Base-by-base conservation (phyloP, 2,113 vertebrate species). In the Antigone vipio region DNA sequence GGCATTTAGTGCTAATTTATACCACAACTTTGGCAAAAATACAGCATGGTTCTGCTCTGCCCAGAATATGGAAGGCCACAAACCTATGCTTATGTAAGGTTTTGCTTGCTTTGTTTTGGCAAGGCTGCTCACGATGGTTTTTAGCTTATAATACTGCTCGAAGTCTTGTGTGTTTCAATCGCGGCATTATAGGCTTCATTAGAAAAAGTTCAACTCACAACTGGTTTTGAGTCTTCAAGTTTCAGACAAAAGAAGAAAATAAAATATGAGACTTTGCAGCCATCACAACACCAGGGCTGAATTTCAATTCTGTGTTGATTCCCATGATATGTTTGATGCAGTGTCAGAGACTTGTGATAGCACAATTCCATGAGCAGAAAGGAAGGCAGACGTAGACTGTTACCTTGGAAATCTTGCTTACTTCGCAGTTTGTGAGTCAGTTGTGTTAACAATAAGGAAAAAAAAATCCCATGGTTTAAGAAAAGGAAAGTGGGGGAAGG, bases 61-160 rank as follows among this genome's bases (percentile, higher is more conserved):
- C 71, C 49, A 11, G 90, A 59, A 8, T 11, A n/a, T 7, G 71
- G 68, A 44, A 24, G 86, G 52, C 56, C 56, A 55, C 64, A 84
- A 38, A 56, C 14, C 30, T 66, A 3, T 18, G 45, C 83, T 83
- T 68, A 50, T 55, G 10, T 44, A 62, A 81, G 83, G 64, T n/a
- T 74, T 71, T 60, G 20, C 32, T 85, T 42, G 42, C 82, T 84
- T 73, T 4, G 0, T 40, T 67, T 63, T 79, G 64, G 52, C 58
- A 38, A 12, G 40, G 60, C 68, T 71, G 83, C 79, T 91, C 16
- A 0, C 0, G 3, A 4, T n/a, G 49, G 50, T 6, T 64, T 77
- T 67, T 73, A 40, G 35, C 26, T 23, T 35, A 3, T 12, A 15
- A 0, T 9, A 3, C 22, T n/a, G 38, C 67, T 66, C 2, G 1